Percentiles rank a stretch among this genome's conserved stretches.
phyloP scores from a whole-genome alignment of 1,140 invertebrate genomes.

The Euura lappo region DNA sequence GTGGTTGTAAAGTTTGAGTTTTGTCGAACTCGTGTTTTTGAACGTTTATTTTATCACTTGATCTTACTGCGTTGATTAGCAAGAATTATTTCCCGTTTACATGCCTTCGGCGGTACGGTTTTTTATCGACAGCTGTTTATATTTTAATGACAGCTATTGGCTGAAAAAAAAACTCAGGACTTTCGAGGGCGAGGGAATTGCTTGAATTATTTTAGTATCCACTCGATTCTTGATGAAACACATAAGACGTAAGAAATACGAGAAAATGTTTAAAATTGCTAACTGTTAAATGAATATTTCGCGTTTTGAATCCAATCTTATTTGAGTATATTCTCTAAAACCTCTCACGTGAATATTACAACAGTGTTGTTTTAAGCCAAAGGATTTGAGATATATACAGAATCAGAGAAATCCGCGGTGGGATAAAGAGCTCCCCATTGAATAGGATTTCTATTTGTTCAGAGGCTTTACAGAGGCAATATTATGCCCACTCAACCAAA shows the following conservation, averaged over 20 bases:
- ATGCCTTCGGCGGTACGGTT: not conserved
- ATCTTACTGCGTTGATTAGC: not conserved
- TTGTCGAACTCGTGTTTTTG: not conserved
- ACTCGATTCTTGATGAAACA: not conserved
- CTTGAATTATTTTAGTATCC: not conserved
- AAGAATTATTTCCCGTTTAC: not conserved
- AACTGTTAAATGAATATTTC: too few relatives aligned
- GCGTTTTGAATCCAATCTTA: too few relatives aligned
- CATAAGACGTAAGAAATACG: too few relatives aligned
- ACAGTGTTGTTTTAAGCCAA: not conserved
- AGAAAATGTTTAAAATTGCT: too few relatives aligned
- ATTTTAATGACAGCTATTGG: not conserved
- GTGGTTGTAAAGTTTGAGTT: not conserved
- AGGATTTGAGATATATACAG: not conserved
- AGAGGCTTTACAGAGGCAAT: not conserved
- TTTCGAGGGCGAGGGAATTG: not conserved
- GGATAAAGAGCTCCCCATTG: not conserved
- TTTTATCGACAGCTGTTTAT: not conserved
- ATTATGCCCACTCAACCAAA: slow-evolving; percentile 2
- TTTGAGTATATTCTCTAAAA: not conserved
- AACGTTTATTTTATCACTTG: not conserved
- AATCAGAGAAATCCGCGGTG: not conserved
- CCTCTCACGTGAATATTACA: not conserved
- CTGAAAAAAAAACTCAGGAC: not conserved
- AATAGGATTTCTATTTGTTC: slow-evolving; percentile 1